Conservation (phyloP, 2,797 vertebrate genomes). For the Australoheros facetus region DNA sequence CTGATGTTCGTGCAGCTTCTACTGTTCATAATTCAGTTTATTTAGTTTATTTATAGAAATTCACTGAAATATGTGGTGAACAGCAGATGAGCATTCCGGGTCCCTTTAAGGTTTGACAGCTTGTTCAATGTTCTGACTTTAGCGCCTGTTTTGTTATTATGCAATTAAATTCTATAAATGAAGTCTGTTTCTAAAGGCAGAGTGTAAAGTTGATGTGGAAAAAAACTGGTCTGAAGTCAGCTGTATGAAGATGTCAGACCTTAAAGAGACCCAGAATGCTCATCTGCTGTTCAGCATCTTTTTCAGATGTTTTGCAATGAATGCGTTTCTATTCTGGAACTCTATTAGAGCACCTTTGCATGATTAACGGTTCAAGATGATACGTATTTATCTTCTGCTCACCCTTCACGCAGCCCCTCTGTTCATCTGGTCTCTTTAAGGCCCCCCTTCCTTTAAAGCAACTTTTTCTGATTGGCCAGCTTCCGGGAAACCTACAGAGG, state of each 20-base stretch:
- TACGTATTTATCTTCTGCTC: background rate
- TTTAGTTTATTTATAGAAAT: background rate
- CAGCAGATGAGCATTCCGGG: background rate
- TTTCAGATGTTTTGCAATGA: background rate
- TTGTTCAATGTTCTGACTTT: background rate
- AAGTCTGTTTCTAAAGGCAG: background rate
- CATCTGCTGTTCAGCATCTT: background rate
- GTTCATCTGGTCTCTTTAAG: background rate
- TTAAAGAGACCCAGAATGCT: background rate
- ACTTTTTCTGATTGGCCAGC: background rate
- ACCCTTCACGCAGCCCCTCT: too few relatives aligned
- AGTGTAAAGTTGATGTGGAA: background rate
- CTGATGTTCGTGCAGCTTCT: background rate
- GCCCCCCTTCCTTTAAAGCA: background rate
- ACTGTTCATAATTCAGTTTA: background rate
- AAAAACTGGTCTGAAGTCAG: too few relatives aligned
- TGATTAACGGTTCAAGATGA: background rate
- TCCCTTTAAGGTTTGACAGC: background rate
- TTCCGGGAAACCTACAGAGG: too few relatives aligned
- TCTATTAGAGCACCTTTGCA: background rate
- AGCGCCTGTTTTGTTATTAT: background rate
- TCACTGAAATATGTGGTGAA: background rate
- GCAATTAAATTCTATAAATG: background rate
- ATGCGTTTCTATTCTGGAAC: background rate
- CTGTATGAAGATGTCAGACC: background rate